Percentiles rank a stretch among this genome's conserved stretches.
Evolutionary conservation across 2,113 vertebrate species (phyloP).

Genomic region (Conger conger): DNA sequence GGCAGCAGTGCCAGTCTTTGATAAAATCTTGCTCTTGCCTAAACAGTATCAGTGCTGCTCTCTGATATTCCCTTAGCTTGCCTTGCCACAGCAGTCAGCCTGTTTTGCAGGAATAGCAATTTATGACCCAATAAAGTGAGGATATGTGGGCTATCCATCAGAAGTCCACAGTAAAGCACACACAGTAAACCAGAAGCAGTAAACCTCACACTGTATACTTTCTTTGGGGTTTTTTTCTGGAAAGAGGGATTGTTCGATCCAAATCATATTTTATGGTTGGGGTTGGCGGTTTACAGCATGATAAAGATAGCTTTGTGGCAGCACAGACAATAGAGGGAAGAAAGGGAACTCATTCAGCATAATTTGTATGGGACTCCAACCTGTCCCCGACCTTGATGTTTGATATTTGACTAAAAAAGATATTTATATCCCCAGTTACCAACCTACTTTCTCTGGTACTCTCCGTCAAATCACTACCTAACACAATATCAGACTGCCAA

Average conservation of each 20-base stretch:
- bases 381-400: too few species aligned
- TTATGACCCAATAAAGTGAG: conserved; percentile 86
- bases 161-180: conserved; percentile 48
- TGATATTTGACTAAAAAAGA: too few species aligned
- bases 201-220: conserved; percentile 85
- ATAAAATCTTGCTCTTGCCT: neutral
- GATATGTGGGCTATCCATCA: conserved; percentile 82
- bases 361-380: neutral
- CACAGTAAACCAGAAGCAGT: conserved; percentile 54
- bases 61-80: conserved; percentile 54
- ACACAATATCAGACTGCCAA: too few species aligned
- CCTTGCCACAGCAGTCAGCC: conserved; percentile 73
- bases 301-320: conserved; percentile 38
- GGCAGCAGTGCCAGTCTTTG: neutral
- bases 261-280: conserved; percentile 67
- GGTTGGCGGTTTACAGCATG: conserved; percentile 74
- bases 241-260: conserved; percentile 78
- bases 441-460: too few species aligned
- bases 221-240: conserved; percentile 83
- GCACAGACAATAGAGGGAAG: neutral
- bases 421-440: too few species aligned
- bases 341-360: neutral
- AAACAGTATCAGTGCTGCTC: conserved; percentile 56
- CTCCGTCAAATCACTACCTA: too few species aligned
- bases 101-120: conserved; percentile 80